These are phyloP conservation scores for Phaonia tiefii DNA, from an alignment of 2,888 invertebrate species.

Conservation along the genomic window DNA sequence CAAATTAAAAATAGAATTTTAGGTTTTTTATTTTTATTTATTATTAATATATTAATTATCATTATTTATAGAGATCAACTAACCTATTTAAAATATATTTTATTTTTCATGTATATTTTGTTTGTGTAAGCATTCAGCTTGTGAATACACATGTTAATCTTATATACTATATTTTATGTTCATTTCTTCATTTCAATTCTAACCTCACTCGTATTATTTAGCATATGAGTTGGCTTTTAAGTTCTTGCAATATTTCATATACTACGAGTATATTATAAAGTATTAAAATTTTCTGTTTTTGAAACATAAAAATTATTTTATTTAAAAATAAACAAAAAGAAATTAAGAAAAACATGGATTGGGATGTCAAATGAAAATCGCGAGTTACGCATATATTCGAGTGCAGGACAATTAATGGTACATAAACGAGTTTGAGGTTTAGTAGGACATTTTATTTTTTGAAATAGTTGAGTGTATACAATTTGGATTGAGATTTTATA, in stretches of 20 bases:
- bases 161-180: conserved; percentile 41
- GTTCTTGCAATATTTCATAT: neutral
- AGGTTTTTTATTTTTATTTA: conserved; percentile 46
- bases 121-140: conserved; percentile 25
- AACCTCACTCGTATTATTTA: conserved; percentile 2
- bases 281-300: conserved; percentile 35
- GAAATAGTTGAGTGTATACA: too few relatives aligned
- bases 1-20: too few relatives aligned
- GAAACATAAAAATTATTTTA: conserved; percentile 40
- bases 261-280: neutral
- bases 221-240: neutral
- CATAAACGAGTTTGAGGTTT: neutral
- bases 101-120: conserved; percentile 39
- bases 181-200: conserved; percentile 31
- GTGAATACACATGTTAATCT: conserved; percentile 39
- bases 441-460: too few relatives aligned
- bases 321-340: conserved; percentile 1
- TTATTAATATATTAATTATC: conserved; percentile 53
- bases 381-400: conserved; percentile 32
- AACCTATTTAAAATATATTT: conserved; percentile 64
- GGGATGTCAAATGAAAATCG: neutral
- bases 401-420: neutral
- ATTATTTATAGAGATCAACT: conserved; percentile 68
- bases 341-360: neutral
- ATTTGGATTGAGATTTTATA: too few relatives aligned